Conservation (phyloP, 92 coral and sea anemone species). For the Nematostella vectensis region DNA sequence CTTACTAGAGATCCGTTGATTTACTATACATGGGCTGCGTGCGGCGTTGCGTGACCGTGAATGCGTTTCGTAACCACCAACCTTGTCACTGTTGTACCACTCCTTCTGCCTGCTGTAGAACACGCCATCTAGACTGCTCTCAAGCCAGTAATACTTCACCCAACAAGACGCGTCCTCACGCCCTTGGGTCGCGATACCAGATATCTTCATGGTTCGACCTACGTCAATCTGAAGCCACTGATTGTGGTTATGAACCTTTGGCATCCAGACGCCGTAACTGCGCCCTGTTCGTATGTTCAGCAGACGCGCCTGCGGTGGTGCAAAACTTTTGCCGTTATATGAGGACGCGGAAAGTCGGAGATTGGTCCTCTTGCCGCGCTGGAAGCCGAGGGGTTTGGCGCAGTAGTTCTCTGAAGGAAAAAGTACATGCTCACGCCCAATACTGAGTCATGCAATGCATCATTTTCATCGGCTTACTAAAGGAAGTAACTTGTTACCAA, state of each 20-base stretch:
- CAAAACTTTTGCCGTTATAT: background rate
- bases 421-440: no score
- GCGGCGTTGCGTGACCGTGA: no score
- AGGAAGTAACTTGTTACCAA: no score
- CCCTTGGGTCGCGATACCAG: conserved; percentile 69
- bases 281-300: conserved; percentile 11
- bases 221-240: conserved; percentile 34
- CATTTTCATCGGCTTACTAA: no score
- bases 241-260: conserved; percentile 7
- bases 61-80: no score
- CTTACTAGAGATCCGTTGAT: no score
- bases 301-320: conserved; percentile 14
- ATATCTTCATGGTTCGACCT: conserved; percentile 49
- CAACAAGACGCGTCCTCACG: conserved; percentile 39
- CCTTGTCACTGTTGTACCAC: conserved; percentile 12
- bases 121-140: conserved; percentile 46
- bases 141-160: conserved; percentile 53
- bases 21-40: no score
- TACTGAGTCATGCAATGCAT: no score
- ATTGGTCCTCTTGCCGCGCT: conserved; percentile 8
- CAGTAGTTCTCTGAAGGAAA: conserved; percentile 8
- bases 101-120: conserved; percentile 22
- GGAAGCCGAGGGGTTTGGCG: conserved; percentile 16
- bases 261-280: conserved; percentile 26
- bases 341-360: conserved; percentile 19